A percentile compares a stretch with the other conserved stretches of the same genome.
Evolutionary conservation across 1,140 invertebrate genomes (phyloP).

Genomic region (Dendroctonus valens): DNA sequence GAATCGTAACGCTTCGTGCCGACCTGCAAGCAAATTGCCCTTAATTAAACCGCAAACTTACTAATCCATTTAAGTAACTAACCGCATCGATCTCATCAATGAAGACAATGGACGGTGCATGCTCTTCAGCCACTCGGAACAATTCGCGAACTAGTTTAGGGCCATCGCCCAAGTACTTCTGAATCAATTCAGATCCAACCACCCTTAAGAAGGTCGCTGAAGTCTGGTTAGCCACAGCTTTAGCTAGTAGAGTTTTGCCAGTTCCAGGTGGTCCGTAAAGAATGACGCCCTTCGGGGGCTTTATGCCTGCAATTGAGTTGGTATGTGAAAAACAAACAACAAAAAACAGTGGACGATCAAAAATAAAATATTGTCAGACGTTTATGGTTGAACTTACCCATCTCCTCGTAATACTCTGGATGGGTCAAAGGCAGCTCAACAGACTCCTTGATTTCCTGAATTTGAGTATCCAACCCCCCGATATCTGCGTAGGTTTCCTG

Average conservation of each 20-base stretch:
- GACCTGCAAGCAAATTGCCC: slow-evolving; percentile 5
- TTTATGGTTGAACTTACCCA: slow-evolving; percentile 64
- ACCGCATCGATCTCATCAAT: slow-evolving; percentile 99
- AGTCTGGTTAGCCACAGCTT: slow-evolving; percentile 99
- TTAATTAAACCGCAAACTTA: background rate
- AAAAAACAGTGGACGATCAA: slow-evolving; percentile 9
- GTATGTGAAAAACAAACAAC: slow-evolving; percentile 6
- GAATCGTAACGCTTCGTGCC: slow-evolving; percentile 99
- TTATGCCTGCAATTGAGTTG: slow-evolving; percentile 60
- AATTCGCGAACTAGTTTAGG: slow-evolving; percentile 97
- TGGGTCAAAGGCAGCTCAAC: slow-evolving; percentile 98
- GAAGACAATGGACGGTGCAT: slow-evolving; percentile 99
- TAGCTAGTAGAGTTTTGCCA: slow-evolving; percentile 96
- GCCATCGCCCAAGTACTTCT: slow-evolving; percentile 99
- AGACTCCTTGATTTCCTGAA: slow-evolving; percentile 99
- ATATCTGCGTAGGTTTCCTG: slow-evolving; percentile 99
- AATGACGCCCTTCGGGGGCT: slow-evolving; percentile 99
- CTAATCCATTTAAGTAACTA: background rate
- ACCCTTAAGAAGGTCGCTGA: slow-evolving; percentile 98
- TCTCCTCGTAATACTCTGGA: slow-evolving; percentile 99
- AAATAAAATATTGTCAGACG: background rate
- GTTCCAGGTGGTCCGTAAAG: slow-evolving; percentile 98
- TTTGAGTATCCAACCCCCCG: slow-evolving; percentile 98
- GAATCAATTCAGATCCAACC: slow-evolving; percentile 98
- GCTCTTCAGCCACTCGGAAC: slow-evolving; percentile 98